A percentile compares a stretch with the other conserved stretches of the same genome.
Evolutionary conservation across 2,888 invertebrate genomes (phyloP).

Genomic region (Spilosoma lubricipeda): DNA sequence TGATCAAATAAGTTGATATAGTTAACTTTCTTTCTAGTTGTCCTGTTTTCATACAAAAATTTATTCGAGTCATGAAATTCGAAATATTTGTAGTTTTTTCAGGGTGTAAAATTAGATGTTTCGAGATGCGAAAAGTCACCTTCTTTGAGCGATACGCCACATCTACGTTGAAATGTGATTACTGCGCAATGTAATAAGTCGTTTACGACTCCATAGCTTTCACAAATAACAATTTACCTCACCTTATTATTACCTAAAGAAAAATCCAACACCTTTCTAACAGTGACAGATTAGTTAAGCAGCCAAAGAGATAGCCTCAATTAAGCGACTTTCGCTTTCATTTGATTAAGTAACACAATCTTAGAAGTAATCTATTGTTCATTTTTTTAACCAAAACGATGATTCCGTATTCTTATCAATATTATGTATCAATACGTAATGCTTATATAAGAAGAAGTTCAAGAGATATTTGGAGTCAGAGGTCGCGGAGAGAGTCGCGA

Average conservation of each 20-base stretch:
- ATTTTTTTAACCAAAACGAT: constrained; percentile 34
- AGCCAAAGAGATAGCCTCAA: constrained; percentile 32
- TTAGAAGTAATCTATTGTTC: constrained; percentile 33
- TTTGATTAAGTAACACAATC: constrained; percentile 33
- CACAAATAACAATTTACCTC: constrained; percentile 1
- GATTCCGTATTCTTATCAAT: constrained; percentile 45
- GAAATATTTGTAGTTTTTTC: neutral
- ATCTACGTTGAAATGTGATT: neutral
- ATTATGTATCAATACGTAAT: constrained; percentile 51
- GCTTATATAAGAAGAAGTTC: constrained; percentile 50
- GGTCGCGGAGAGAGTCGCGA: constrained; percentile 71
- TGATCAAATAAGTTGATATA: too few species aligned
- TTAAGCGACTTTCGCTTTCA: constrained; percentile 45
- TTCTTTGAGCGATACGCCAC: neutral
- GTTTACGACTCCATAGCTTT: neutral
- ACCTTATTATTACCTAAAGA: neutral
- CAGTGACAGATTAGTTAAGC: constrained; percentile 28
- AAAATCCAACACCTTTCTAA: constrained; percentile 14
- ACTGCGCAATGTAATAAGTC: neutral
- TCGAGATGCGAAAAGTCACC: neutral
- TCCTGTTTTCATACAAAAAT: neutral
- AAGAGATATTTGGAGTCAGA: constrained; percentile 59
- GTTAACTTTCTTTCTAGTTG: too few species aligned
- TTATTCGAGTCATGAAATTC: neutral
- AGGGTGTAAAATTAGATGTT: neutral